Evolutionary conservation across 92 coral and sea anemone genomes (phyloP), one percentile per base, ranked within the genome.

Genomic region (Epizoanthus stellaris): DNA sequence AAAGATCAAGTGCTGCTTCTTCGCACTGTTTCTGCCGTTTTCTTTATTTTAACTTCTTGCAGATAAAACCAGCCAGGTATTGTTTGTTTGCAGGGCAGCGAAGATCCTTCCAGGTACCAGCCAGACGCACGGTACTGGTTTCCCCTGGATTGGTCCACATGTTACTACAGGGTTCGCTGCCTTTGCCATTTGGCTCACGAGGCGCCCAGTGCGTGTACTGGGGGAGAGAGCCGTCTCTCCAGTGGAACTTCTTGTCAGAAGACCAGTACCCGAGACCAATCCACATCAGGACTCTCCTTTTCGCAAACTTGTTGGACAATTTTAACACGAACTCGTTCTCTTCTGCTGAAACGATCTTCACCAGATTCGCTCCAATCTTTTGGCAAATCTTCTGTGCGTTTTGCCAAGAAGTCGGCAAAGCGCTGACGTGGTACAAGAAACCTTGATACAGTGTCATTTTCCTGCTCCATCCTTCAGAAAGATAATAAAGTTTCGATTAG

Each of bases 41-140:
- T 5, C 8, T 47, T 47, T 47, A 47, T 47, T 5, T 47, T 47
- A 47, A 2, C 53, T 47, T 47, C 10, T 47, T 47, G 53, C 53
- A 47, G 6, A 47, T 5, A 10, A 47, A 47, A 47, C 53, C 53
- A 47, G 53, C 53, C 1, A 1, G 8, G 8, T 47, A 47, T 0
- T 23, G 25, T 23, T 23, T 23, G 25, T 23, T 23, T 23, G 4
- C 66, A 2, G 10, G 16, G 21, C 80, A 82, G 12, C 30, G 21
- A 2, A 23, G 79, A 13, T 82, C 86, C 49, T 82, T 82, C 86
- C 86, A 82, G 23, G 62, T 23, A n/a, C 86, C 86, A 58, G 53
- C 34, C 36, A 66, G 45, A 6, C 58, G 62, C 6, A 0, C 0
- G 13, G 75, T 73, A 43, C 45, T 34, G 9, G 0, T 15, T 39